Base-by-base conservation (phyloP, 2,113 vertebrate genomes). In the Leucoraja erinaceus region DNA sequence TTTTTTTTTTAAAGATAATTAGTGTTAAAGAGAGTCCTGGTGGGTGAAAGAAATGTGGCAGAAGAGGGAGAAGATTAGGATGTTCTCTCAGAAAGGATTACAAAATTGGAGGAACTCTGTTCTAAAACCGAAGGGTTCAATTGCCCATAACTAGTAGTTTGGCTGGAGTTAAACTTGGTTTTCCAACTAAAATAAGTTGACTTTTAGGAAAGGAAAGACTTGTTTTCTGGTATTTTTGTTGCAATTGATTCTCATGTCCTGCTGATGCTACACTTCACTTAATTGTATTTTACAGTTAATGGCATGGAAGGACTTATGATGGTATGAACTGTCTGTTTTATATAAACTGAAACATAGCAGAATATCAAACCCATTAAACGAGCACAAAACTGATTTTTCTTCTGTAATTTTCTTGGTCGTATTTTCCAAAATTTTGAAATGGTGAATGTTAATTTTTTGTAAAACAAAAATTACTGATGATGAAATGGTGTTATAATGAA, bases 401-500 rank as follows among this genome's bases (percentile, higher is more conserved):
- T 28, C 56, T 63, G 47, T 63, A 63, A 59, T 28, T 86, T 61
- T 81, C 54, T 83, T 88, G 56, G 12, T 31, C 11, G 59, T 63
- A n/a, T 88, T 63, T 88, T 88, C 12, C 63, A 88, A 63, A 31
- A 66, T 66, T 31, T 59, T 72, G 10, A 63, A 63, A 16, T 8
- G 83, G 56, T 16, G 22, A n/a, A n/a, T 28, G 28, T 59, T 61
- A 25, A 61, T 28, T n/a, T 61, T 61, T n/a, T 10, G 66, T 68
- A 14, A 54, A 84, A 88, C 38, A 63, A 63, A 56, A 6, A 66
- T 63, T 63, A 63, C 6, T 88, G 59, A 88, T 12, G 28, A 31
- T 63, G 28, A 88, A 88, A 16, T 31, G 63, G 54, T 83, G 56
- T 31, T 88, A 56, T 83, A 83, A 88, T 88, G 59, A 88, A 66